A percentile compares a stretch with the other conserved stretches of the same genome.
These are phyloP conservation scores for Pegoplata infirma DNA, from an alignment of 2,888 invertebrate genomes.

Conservation along the genomic window DNA sequence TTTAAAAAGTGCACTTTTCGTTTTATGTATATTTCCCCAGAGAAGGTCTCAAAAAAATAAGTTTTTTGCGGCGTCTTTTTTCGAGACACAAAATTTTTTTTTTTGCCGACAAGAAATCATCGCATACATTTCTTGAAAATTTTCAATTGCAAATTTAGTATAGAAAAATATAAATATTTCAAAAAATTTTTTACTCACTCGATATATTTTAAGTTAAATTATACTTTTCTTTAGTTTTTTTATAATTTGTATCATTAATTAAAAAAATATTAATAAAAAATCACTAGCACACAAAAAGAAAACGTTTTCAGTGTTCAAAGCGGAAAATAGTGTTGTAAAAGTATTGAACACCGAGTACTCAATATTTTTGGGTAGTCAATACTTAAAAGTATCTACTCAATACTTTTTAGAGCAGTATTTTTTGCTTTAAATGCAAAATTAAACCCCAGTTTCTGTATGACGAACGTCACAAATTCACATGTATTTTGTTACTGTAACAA, in stretches of 20 bases:
- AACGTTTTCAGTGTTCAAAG: slow-evolving; percentile 61
- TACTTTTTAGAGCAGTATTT: too few species aligned
- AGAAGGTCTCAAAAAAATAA: neutral
- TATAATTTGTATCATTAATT: slow-evolving; percentile 16
- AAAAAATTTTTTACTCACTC: slow-evolving; percentile 49
- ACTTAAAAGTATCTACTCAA: too few species aligned
- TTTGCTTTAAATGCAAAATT: too few species aligned
- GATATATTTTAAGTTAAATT: neutral
- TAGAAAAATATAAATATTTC: neutral
- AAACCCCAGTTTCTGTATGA: too few species aligned
- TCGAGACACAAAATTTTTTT: slow-evolving; percentile 37
- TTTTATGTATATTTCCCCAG: neutral
- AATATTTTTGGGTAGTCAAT: too few species aligned
- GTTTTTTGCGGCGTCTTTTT: slow-evolving; percentile 34
- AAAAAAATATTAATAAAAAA: slow-evolving; percentile 37
- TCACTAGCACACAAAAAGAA: slow-evolving; percentile 42
- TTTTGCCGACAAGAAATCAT: slow-evolving; percentile 31
- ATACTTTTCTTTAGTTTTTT: slow-evolving; percentile 13
- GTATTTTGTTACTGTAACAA: too few species aligned
- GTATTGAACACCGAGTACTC: too few species aligned
- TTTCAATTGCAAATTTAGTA: slow-evolving; percentile 9
- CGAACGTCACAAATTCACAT: too few species aligned
- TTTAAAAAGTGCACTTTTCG: neutral
- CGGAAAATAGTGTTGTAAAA: neutral
- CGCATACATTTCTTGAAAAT: slow-evolving; percentile 39